A percentile compares a stretch with the other conserved stretches of the same genome.
Conservation (phyloP, 2,888 invertebrate species). For the Pandemis heparana region DNA sequence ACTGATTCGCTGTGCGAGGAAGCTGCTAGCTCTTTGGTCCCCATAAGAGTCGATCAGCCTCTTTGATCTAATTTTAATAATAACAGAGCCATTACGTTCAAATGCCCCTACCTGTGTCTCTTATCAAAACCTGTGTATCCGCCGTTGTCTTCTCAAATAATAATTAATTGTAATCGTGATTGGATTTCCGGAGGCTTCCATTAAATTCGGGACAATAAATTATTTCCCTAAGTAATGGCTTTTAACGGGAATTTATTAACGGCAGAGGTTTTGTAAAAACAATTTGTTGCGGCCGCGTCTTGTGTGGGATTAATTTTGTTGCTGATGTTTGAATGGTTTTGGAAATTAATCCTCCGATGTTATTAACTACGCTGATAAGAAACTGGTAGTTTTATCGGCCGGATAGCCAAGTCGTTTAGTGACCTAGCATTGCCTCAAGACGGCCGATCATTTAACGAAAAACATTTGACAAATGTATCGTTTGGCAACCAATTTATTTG, state of each 20-base stretch:
- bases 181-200: conserved; percentile 46
- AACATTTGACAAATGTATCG: too few relatives aligned
- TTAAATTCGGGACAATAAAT: conserved; percentile 46
- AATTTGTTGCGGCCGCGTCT: conserved; percentile 22
- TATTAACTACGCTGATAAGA: neutral
- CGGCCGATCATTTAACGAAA: too few relatives aligned
- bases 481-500: too few relatives aligned
- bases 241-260: conserved; percentile 41
- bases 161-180: conserved; percentile 49
- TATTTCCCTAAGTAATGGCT: conserved; percentile 45
- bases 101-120: conserved; percentile 19
- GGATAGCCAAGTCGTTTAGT: neutral
- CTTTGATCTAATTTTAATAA: too few relatives aligned
- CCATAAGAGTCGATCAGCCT: too few relatives aligned
- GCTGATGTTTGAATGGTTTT: conserved; percentile 19
- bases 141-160: conserved; percentile 31
- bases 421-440: neutral
- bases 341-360: neutral
- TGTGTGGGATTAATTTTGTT: conserved; percentile 34
- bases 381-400: neutral
- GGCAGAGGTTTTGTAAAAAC: conserved; percentile 29
- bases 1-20: too few relatives aligned
- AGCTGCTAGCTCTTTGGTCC: too few relatives aligned
- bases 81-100: too few relatives aligned
- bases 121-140: neutral